phyloP scores from a whole-genome alignment of 1,140 invertebrate species.

The Psilanteris sp. region DNA sequence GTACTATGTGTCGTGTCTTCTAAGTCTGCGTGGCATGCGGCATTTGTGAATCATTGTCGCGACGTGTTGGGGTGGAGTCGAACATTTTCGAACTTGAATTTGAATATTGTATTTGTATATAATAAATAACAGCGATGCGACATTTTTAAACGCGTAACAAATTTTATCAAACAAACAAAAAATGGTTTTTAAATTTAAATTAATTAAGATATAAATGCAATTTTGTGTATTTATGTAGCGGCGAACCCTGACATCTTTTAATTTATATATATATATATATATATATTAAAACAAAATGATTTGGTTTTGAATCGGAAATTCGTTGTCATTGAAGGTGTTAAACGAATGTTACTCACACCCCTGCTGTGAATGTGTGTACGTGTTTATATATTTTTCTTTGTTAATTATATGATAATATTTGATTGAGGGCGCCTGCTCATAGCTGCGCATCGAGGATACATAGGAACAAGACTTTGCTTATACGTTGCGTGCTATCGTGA shows the following conservation, averaged over 20 bases:
- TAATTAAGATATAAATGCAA: no score
- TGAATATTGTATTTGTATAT: no score
- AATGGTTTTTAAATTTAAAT: no score
- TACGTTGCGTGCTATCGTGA: conserved; percentile 30
- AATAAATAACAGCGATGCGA: no score
- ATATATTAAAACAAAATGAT: no score
- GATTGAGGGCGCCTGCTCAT: conserved; percentile 30
- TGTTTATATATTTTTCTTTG: conserved; percentile 15
- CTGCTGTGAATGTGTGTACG: conserved; percentile 10
- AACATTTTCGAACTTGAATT: conserved; percentile 4
- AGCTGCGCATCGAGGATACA: conserved; percentile 46
- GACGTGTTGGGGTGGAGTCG: not conserved
- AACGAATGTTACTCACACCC: conserved; percentile 5
- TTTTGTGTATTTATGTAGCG: no score
- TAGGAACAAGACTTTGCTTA: conserved; percentile 56
- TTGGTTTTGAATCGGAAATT: no score
- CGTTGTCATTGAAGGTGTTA: not conserved
- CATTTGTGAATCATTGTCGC: conserved; percentile 1
- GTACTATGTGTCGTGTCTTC: conserved; percentile 51
- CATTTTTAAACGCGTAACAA: no score
- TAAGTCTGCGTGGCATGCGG: conserved; percentile 43
- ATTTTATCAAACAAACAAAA: no score
- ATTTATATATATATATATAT: no score
- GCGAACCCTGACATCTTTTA: no score
- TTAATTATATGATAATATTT: conserved; percentile 39